Evolutionary conservation across 1,140 invertebrate species (phyloP).

Genomic region (Thaumetopoea pityocampa): DNA sequence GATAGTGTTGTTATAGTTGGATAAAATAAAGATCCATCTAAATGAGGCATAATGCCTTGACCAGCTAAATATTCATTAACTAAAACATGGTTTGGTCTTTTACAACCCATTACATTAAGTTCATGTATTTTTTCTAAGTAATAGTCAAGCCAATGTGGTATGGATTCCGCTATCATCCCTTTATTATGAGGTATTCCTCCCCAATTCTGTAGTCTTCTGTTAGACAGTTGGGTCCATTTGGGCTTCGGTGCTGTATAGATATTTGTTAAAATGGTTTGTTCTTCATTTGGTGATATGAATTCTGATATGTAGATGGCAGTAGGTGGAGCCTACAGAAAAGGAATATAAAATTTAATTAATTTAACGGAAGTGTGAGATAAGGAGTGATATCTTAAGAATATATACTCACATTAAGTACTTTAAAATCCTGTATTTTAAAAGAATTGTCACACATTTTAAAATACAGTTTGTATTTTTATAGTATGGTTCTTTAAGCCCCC

Average conservation of each 20-base stretch:
- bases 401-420: no score
- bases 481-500: no score
- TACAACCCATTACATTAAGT: conserved; percentile 85
- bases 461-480: no score
- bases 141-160: conserved; percentile 89
- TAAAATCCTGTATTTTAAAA: no score
- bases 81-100: conserved; percentile 94
- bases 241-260: conserved; percentile 92
- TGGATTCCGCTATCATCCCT: conserved; percentile 95
- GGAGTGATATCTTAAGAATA: background rate
- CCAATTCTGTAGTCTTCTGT: conserved; percentile 96
- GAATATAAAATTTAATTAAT: conserved; percentile 1
- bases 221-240: conserved; percentile 95
- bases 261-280: conserved; percentile 82
- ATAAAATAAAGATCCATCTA: conserved; percentile 95
- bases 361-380: background rate
- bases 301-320: conserved; percentile 92
- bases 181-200: conserved; percentile 94
- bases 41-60: conserved; percentile 97
- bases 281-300: conserved; percentile 91
- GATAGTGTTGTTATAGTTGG: conserved; percentile 95
- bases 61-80: conserved; percentile 96
- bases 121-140: conserved; percentile 85
- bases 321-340: conserved; percentile 78
- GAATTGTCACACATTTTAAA: no score